Percentiles rank a stretch among this genome's conserved stretches.
Evolutionary conservation across 2,888 invertebrate species (phyloP).

Genomic region (Rhagium mordax): DNA sequence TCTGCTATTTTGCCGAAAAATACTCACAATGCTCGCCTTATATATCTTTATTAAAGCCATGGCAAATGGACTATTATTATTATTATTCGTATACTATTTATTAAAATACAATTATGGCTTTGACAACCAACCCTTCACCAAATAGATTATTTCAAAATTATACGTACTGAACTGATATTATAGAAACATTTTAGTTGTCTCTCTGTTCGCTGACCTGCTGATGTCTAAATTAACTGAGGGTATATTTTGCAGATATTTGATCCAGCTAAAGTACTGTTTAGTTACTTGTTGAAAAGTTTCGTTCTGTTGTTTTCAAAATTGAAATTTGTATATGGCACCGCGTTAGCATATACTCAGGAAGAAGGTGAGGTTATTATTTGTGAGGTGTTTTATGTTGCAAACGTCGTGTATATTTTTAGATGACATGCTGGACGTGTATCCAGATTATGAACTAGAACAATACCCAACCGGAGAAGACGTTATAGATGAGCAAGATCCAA

Average conservation of each 20-base stretch:
- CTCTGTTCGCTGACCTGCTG: no score
- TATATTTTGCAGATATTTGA: slow-evolving; percentile 70
- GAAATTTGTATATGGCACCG: slow-evolving; percentile 66
- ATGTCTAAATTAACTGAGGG: not conserved
- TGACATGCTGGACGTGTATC: slow-evolving; percentile 50
- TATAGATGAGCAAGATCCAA: slow-evolving; percentile 64
- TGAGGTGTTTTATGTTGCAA: not conserved
- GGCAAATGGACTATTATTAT: no score
- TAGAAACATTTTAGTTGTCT: no score
- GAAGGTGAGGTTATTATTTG: slow-evolving; percentile 65
- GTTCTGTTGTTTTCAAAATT: slow-evolving; percentile 72
- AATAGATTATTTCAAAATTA: no score
- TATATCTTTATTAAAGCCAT: no score
- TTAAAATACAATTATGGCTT: not conserved
- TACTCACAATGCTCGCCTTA: no score
- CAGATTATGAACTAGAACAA: slow-evolving; percentile 53
- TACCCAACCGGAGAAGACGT: slow-evolving; percentile 58
- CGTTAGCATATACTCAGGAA: slow-evolving; percentile 71
- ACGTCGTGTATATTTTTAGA: slow-evolving; percentile 32
- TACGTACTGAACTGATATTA: no score
- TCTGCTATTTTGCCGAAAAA: no score
- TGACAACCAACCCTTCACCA: not conserved
- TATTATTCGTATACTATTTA: no score
- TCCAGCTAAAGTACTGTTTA: slow-evolving; percentile 74
- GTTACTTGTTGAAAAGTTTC: slow-evolving; percentile 73